Percentiles rank a stretch among this genome's conserved stretches.
Conservation (phyloP, 2,797 vertebrate genomes). For the Coendou prehensilis region DNA sequence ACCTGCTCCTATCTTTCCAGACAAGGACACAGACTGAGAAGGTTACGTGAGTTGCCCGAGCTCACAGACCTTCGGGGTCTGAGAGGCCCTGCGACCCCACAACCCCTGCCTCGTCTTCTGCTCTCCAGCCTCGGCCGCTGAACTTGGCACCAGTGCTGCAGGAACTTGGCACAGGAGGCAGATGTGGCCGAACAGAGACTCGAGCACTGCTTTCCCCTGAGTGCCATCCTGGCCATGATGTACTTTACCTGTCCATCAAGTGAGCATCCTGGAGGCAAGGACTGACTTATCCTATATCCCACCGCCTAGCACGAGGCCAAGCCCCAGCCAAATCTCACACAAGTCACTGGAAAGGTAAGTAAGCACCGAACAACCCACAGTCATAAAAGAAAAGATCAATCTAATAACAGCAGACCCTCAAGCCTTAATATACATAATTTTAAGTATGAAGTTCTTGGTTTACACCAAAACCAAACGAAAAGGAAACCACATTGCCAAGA, state of each 20-base stretch:
- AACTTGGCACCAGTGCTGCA: not conserved
- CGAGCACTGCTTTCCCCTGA: not conserved
- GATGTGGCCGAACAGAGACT: not conserved
- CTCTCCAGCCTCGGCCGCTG: not conserved
- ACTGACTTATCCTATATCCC: not conserved
- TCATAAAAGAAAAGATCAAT: not conserved
- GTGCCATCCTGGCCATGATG: too few species aligned
- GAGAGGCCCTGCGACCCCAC: not conserved
- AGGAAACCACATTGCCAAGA: not conserved
- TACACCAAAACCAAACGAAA: constrained; percentile 44
- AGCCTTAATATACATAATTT: not conserved
- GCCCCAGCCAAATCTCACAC: not conserved
- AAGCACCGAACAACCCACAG: not conserved
- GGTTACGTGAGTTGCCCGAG: not conserved
- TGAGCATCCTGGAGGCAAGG: not conserved
- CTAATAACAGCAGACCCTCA: not conserved
- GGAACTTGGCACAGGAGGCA: not conserved
- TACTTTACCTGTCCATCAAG: not conserved
- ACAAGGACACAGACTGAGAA: not conserved
- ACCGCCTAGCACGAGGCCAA: not conserved
- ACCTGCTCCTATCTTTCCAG: not conserved
- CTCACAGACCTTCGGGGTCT: not conserved
- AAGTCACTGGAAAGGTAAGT: not conserved
- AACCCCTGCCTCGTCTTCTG: not conserved
- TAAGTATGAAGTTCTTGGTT: not conserved